phyloP scores from a whole-genome alignment of 2,888 invertebrate species.

The Athetis lepigone region DNA sequence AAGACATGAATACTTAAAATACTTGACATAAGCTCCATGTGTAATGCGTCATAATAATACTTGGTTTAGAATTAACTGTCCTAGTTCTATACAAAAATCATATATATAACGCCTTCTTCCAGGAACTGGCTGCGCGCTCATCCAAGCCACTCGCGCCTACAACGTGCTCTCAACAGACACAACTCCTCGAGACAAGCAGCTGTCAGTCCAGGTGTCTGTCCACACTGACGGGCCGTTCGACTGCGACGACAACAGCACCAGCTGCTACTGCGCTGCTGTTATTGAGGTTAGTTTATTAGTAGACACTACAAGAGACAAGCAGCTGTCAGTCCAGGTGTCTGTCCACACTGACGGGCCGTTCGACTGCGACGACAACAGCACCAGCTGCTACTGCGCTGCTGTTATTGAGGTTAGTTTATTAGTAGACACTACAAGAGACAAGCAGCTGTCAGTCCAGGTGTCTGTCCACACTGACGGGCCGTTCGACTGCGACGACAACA shows the following conservation, averaged over 20 bases:
- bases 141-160: constrained; percentile 84
- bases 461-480: constrained; percentile 81
- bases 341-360: constrained; percentile 83
- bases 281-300: constrained; percentile 79
- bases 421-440: too few relatives aligned
- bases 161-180: constrained; percentile 64
- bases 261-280: constrained; percentile 85
- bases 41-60: too few relatives aligned
- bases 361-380: constrained; percentile 75
- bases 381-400: constrained; percentile 83
- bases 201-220: constrained; percentile 77
- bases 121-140: constrained; percentile 82
- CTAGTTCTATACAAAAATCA: too few relatives aligned
- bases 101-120: neutral
- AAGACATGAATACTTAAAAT: too few relatives aligned
- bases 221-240: constrained; percentile 83
- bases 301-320: too few relatives aligned
- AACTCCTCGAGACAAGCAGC: constrained; percentile 55
- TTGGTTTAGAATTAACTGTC: too few relatives aligned
- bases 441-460: constrained; percentile 75
- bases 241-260: constrained; percentile 73
- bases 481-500: constrained; percentile 79
- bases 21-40: too few relatives aligned
- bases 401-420: constrained; percentile 78
- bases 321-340: constrained; percentile 75